Evolutionary conservation across 2,113 vertebrate species (phyloP).

Genomic region (Tyto alba): DNA sequence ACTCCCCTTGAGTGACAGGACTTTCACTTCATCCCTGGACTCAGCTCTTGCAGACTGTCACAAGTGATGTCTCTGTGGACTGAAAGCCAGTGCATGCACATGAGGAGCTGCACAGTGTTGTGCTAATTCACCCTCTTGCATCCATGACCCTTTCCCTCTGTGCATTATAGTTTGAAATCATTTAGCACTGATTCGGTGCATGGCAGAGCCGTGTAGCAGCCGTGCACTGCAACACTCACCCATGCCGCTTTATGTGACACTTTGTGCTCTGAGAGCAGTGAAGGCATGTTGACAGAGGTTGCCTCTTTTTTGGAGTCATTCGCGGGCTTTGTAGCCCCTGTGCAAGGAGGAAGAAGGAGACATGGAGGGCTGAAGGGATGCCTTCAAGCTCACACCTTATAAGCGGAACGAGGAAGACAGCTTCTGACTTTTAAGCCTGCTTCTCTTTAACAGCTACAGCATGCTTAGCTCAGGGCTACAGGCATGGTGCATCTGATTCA

Average conservation of each 20-base stretch:
- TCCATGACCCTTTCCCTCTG: background rate
- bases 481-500: background rate
- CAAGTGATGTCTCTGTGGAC: background rate
- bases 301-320: background rate
- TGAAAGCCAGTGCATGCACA: background rate
- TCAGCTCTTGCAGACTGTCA: background rate
- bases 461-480: rapidly evolving
- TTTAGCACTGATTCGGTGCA: rapidly evolving
- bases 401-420: background rate
- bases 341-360: background rate
- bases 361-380: background rate
- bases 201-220: background rate
- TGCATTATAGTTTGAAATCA: background rate
- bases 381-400: background rate
- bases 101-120: background rate
- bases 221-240: rapidly evolving
- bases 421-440: background rate
- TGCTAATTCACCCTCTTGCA: background rate
- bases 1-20: background rate
- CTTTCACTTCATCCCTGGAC: background rate
- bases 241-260: rapidly evolving
- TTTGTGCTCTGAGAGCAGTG: background rate
- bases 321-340: background rate
- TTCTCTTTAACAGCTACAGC: background rate
- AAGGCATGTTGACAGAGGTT: rapidly evolving